These are phyloP conservation scores for Lethenteron camtschaticum DNA, from an alignment of 2,113 vertebrate species.

Conservation along the genomic window DNA sequence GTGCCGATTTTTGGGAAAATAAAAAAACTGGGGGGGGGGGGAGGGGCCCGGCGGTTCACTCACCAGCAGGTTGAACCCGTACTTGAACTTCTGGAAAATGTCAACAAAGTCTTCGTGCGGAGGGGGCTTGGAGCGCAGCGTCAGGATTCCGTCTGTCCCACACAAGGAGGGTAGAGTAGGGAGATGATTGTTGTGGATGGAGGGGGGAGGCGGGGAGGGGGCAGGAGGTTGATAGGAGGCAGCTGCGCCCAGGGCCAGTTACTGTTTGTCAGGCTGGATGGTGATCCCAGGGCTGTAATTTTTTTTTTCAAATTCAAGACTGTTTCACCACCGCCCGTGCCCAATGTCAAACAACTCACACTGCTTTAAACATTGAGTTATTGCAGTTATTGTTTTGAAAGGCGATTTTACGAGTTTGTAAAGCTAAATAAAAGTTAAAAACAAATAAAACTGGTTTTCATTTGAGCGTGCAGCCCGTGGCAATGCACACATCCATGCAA, in stretches of 20 bases:
- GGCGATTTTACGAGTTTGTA: too few relatives aligned
- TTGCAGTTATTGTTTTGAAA: too few relatives aligned
- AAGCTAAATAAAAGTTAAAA: too few relatives aligned
- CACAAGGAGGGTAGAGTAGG: too few relatives aligned
- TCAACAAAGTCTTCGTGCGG: slow-evolving; percentile 58
- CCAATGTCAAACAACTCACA: background rate
- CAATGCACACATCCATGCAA: too few relatives aligned
- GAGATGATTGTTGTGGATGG: background rate
- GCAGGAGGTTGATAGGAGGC: background rate
- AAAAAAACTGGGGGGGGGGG: background rate
- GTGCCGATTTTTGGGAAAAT: background rate
- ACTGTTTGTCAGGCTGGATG: too few relatives aligned
- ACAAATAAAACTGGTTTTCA: too few relatives aligned
- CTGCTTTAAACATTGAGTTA: slow-evolving; percentile 10
- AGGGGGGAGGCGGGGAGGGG: background rate
- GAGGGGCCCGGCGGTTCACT: slow-evolving; percentile 12
- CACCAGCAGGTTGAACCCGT: slow-evolving; percentile 90
- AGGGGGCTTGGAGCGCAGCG: slow-evolving; percentile 63
- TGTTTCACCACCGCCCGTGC: background rate
- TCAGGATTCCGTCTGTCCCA: slow-evolving; percentile 66
- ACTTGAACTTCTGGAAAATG: slow-evolving; percentile 93
- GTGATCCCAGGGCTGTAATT: too few relatives aligned
- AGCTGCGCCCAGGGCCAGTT: too few relatives aligned
- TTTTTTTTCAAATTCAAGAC: background rate
- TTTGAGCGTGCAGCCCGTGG: too few relatives aligned